Evolutionary conservation across 2,888 invertebrate species (phyloP).

Genomic region (Agrochola macilenta): DNA sequence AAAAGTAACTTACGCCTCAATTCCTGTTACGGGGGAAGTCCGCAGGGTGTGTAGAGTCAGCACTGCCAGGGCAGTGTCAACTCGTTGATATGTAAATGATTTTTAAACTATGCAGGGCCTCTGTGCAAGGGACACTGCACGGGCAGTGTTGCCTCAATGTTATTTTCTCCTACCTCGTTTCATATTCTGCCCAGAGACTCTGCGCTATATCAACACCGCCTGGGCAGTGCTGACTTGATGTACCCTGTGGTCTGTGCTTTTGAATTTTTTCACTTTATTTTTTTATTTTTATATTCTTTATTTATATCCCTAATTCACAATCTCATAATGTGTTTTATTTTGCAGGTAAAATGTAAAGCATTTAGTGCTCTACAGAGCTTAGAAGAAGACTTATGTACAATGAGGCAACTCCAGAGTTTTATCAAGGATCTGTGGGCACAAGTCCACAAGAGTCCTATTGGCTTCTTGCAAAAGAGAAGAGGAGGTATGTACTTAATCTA

Average conservation of each 20-base stretch:
- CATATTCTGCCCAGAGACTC: slow-evolving; percentile 44
- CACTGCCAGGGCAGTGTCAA: slow-evolving; percentile 56
- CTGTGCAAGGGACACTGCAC: slow-evolving; percentile 28
- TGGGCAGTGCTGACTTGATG: slow-evolving; percentile 53
- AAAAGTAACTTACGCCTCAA: slow-evolving; percentile 87
- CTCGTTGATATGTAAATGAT: background rate
- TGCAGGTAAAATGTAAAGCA: slow-evolving; percentile 96
- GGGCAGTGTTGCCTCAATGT: slow-evolving; percentile 12
- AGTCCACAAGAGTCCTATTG: slow-evolving; percentile 97
- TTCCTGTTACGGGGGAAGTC: slow-evolving; percentile 64
- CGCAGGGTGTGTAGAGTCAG: slow-evolving; percentile 63
- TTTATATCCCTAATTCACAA: background rate
- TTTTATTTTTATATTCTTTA: background rate
- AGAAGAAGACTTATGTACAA: slow-evolving; percentile 96
- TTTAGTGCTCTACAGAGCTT: slow-evolving; percentile 97
- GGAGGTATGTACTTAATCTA: slow-evolving; percentile 90
- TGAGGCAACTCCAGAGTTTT: slow-evolving; percentile 94
- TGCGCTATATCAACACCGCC: slow-evolving; percentile 57
- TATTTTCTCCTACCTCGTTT: background rate
- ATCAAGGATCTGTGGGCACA: slow-evolving; percentile 92
- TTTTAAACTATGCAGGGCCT: slow-evolving; percentile 40
- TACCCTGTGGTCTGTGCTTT: slow-evolving; percentile 53
- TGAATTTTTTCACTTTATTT: background rate
- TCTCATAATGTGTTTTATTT: slow-evolving; percentile 26
- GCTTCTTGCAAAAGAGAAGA: slow-evolving; percentile 94